phyloP scores from a whole-genome alignment of 2,797 vertebrate genomes.

The Heterohyrax brucei region DNA sequence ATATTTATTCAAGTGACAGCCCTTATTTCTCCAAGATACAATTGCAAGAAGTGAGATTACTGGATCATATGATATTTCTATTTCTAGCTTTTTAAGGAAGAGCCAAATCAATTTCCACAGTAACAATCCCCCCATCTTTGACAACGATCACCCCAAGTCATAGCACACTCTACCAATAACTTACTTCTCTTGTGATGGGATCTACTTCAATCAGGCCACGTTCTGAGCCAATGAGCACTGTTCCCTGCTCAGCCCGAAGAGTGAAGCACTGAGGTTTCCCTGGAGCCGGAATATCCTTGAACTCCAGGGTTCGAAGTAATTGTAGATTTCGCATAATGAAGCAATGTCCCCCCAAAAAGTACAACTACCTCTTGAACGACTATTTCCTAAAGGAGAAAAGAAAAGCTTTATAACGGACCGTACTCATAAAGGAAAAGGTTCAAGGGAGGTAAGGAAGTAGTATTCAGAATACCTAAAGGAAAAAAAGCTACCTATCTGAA shows the following conservation, averaged over 20 bases:
- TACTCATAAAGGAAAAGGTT: background rate
- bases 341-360: conserved; percentile 18
- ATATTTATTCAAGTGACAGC: too few relatives aligned
- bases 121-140: too few relatives aligned
- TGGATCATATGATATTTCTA: too few relatives aligned
- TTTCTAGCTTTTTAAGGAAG: too few relatives aligned
- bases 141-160: background rate
- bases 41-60: too few relatives aligned
- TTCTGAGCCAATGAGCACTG: conserved; percentile 92
- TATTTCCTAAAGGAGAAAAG: conserved; percentile 31
- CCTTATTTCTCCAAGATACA: too few relatives aligned
- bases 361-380: conserved; percentile 30
- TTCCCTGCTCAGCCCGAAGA: conserved; percentile 90
- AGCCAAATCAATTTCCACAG: too few relatives aligned
- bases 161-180: conserved; percentile 17
- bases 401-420: background rate
- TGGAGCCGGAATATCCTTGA: conserved; percentile 85
- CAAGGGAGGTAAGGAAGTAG: background rate
- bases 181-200: conserved; percentile 92
- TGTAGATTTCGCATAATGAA: conserved; percentile 95
- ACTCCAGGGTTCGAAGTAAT: conserved; percentile 91
- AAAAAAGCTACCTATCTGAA: background rate
- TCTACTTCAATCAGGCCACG: conserved; percentile 93
- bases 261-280: conserved; percentile 93
- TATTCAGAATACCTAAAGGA: background rate